phyloP scores from a whole-genome alignment of 2,888 invertebrate genomes.

The Sialis lutaria region DNA sequence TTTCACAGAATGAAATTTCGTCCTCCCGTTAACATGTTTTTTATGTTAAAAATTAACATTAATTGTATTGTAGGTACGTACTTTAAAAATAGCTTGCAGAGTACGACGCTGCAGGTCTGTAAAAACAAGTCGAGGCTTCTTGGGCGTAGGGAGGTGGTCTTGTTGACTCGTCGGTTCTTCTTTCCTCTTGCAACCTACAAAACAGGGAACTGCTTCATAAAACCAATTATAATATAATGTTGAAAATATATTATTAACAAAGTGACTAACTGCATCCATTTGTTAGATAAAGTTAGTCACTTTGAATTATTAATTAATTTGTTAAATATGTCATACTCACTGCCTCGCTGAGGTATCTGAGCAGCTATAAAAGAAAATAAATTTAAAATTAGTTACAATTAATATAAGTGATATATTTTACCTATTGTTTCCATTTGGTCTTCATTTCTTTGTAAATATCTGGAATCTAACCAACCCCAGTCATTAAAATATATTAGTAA shows the following conservation, averaged over 20 bases:
- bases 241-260: conserved; percentile 9
- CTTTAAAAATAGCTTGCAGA: conserved; percentile 99
- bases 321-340: conserved; percentile 39
- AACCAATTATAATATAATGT: not conserved
- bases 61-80: no score
- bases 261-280: conserved; percentile 9
- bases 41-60: no score
- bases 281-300: not conserved
- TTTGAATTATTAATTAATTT: no score
- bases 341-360: conserved; percentile 78
- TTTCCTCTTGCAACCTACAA: conserved; percentile 84
- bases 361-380: conserved; percentile 48
- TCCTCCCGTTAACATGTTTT: no score
- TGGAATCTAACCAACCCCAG: no score
- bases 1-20: no score
- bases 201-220: conserved; percentile 4
- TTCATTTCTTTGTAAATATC: no score
- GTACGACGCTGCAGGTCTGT: conserved; percentile 99
- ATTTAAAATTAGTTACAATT: not conserved
- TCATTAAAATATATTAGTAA: no score
- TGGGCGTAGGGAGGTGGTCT: conserved; percentile 81
- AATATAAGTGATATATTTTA: not conserved
- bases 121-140: conserved; percentile 99
- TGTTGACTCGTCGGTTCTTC: conserved; percentile 65
- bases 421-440: no score